phyloP scores from a whole-genome alignment of 2,113 vertebrate species.

The Redunca redunca region DNA sequence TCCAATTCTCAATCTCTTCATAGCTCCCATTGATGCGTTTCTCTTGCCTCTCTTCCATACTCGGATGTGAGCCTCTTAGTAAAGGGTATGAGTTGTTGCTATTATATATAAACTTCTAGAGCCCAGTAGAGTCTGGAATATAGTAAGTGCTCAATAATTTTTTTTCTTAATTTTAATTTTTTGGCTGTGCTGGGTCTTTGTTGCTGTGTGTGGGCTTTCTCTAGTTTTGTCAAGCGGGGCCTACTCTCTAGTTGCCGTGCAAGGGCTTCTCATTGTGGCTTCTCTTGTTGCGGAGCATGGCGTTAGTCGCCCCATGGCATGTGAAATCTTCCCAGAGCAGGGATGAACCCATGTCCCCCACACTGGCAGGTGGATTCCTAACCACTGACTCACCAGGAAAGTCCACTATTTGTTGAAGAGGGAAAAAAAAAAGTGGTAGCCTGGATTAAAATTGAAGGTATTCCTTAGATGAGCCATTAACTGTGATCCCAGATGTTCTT shows the following conservation, averaged over 20 bases:
- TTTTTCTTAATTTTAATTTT: background rate
- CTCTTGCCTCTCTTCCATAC: background rate
- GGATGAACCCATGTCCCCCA: background rate
- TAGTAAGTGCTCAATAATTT: background rate
- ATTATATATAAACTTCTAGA: background rate
- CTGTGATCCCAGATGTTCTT: background rate
- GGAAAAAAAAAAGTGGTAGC: background rate
- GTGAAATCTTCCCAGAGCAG: background rate
- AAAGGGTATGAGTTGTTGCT: background rate
- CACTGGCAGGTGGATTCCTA: background rate
- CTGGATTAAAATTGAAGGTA: background rate
- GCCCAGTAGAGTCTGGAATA: background rate
- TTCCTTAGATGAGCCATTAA: background rate
- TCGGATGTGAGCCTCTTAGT: background rate
- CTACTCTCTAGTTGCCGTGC: background rate
- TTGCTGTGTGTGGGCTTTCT: background rate
- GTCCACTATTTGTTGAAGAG: background rate
- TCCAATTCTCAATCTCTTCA: background rate
- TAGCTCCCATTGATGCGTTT: fast-evolving
- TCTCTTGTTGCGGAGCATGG: fast-evolving
- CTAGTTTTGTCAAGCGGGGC: fast-evolving
- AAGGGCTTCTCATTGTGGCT: background rate
- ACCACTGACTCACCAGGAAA: background rate
- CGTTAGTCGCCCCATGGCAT: background rate
- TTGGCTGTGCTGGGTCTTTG: background rate